These are phyloP conservation scores for Thymallus thymallus DNA, from an alignment of 2,113 vertebrate species.

Conservation along the genomic window DNA sequence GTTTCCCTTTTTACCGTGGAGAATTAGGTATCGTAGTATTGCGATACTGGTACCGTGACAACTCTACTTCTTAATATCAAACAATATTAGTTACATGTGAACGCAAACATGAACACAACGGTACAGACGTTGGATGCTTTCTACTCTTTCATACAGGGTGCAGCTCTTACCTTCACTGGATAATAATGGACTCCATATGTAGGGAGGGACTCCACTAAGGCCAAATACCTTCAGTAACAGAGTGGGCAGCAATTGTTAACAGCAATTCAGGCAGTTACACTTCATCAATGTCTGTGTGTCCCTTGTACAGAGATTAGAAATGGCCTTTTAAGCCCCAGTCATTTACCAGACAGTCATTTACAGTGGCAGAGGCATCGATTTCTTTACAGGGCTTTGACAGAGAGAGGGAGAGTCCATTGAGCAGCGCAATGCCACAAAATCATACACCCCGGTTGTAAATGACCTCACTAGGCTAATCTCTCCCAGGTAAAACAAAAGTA, in stretches of 20 bases:
- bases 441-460: conserved; percentile 29
- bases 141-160: conserved; percentile 30
- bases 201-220: conserved; percentile 90
- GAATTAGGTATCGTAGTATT: no score
- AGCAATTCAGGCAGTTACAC: conserved; percentile 32
- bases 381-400: conserved; percentile 37
- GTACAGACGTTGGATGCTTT: neutral
- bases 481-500: conserved; percentile 35
- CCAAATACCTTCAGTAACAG: conserved; percentile 86
- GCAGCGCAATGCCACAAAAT: conserved; percentile 66
- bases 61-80: no score
- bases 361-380: conserved; percentile 54
- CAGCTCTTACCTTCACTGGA: conserved; percentile 89
- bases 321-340: conserved; percentile 43
- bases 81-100: neutral
- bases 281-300: conserved; percentile 50
- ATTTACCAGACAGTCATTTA: conserved; percentile 51
- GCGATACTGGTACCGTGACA: no score
- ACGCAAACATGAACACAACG: neutral
- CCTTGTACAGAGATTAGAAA: conserved; percentile 28
- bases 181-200: conserved; percentile 99
- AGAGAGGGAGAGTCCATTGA: conserved; percentile 45
- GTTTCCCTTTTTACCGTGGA: no score
- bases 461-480: conserved; percentile 33
- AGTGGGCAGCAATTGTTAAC: conserved; percentile 50